Percentiles rank a stretch among this genome's conserved stretches.
Evolutionary conservation across 2,113 vertebrate species (phyloP).

Genomic region (Asarcornis scutulata): DNA sequence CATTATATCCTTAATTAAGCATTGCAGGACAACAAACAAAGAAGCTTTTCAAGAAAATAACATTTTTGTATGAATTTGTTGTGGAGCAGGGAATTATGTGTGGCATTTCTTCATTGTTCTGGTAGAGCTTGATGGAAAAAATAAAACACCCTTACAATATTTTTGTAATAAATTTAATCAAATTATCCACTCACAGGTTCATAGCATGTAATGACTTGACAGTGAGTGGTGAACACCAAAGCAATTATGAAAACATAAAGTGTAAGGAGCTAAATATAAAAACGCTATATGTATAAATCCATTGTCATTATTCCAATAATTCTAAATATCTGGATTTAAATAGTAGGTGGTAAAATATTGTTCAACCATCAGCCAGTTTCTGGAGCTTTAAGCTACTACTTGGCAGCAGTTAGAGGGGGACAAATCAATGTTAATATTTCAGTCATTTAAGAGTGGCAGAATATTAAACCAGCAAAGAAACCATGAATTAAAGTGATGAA

Average conservation of each 20-base stretch:
- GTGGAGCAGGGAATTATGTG: conserved; percentile 5
- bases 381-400: background rate
- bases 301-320: background rate
- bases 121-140: background rate
- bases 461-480: background rate
- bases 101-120: conserved; percentile 18
- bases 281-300: background rate
- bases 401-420: background rate
- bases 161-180: conserved; percentile 26
- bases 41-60: conserved; percentile 56
- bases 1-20: conserved; percentile 72
- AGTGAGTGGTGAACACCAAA: background rate
- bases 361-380: background rate
- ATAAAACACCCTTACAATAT: background rate
- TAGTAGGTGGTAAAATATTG: background rate
- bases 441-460: background rate
- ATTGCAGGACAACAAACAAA: conserved; percentile 41
- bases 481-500: background rate
- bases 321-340: conserved; percentile 42
- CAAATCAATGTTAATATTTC: background rate
- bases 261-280: conserved; percentile 21
- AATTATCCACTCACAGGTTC: background rate
- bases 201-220: background rate
- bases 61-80: background rate
- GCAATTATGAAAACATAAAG: background rate